phyloP scores from a whole-genome alignment of 1,140 invertebrate genomes.

The Drosophila parvula region DNA sequence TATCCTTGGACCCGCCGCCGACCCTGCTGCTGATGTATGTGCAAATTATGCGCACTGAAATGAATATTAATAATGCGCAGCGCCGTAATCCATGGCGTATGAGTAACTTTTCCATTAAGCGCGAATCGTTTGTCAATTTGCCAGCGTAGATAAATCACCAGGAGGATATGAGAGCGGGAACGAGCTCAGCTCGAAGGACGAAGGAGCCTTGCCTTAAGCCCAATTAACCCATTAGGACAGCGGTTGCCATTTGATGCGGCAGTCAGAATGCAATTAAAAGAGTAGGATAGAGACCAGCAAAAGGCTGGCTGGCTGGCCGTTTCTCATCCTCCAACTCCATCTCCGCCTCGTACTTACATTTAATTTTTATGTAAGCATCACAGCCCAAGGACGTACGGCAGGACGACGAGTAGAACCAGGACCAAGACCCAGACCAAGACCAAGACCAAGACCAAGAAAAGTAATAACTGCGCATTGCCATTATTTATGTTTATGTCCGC shows the following conservation, averaged over 20 bases:
- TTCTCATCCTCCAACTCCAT: constrained; percentile 6
- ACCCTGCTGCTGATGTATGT: constrained; percentile 52
- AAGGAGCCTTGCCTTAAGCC: constrained; percentile 60
- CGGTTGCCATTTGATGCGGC: constrained; percentile 65
- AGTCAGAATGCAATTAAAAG: constrained; percentile 76
- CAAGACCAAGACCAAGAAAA: constrained; percentile 51
- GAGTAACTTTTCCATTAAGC: constrained; percentile 68
- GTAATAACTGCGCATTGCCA: constrained; percentile 81
- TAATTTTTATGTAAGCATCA: constrained; percentile 74
- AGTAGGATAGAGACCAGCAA: constrained; percentile 28
- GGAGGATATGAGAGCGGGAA: neutral
- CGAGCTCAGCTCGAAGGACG: constrained; percentile 4
- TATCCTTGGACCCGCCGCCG: constrained; percentile 22
- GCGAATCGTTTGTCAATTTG: constrained; percentile 71
- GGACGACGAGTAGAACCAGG: constrained; percentile 10
- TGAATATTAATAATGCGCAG: constrained; percentile 72
- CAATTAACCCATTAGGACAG: constrained; percentile 75
- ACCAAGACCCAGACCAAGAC: constrained; percentile 3
- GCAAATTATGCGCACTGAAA: constrained; percentile 54
- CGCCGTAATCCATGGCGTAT: constrained; percentile 37
- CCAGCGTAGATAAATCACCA: constrained; percentile 56
- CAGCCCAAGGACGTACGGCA: constrained; percentile 56
- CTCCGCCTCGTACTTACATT: constrained; percentile 46
- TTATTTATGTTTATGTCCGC: constrained; percentile 82
- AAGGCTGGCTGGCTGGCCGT: constrained; percentile 6